Base-by-base conservation (phyloP, 92 coral and sea anemone species). In the Palythoa heliodiscus region DNA sequence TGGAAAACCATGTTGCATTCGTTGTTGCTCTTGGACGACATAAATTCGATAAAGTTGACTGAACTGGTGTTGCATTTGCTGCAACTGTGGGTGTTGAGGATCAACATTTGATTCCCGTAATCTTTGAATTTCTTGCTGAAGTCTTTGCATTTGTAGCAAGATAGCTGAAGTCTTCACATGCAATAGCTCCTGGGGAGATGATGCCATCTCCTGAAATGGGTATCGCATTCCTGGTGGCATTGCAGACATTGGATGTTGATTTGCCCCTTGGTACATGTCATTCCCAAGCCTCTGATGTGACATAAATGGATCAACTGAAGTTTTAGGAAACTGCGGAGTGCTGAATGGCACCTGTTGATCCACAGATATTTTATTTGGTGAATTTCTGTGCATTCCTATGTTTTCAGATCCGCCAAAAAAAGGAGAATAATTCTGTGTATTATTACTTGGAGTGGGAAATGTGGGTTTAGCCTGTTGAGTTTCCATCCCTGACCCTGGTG, bases 71-170 rank as follows among this genome's bases (percentile, higher is more conserved):
- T 97, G 99, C 73, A 97, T 85, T 86, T 97, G 99, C 64, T 92
- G 95, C 52, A 92, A 83, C 86, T 94, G 98, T 37, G 91, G 86
- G 47, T 93, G 94, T 63, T 89, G 89, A 3, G 89, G 91, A 15
- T 93, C 94, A 50, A 91, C 93, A 11, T 93, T 92, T 68, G 95
- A 47, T 78, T 97, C 99, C 38, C 99, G 90, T 86, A 97, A 85
- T 83, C 95, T 96, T 76, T 95, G 92, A 66, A 97, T 97, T 87
- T 97, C 98, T 72, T 97, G 99, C 52, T 97, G 99, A 71, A 95
- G 91, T 47, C 98, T 83, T 87, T 97, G 99, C 94, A 97, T 95
- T 82, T 97, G 99, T 37, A 95, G 91, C 63, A 97, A 81, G 23
- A 97, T 70, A 2, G 95, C 92, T 20, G 99, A 95, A 40, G 98